Percentiles rank a stretch among this genome's conserved stretches.
These are phyloP conservation scores for Drosophila ustulata DNA, from an alignment of 2,888 invertebrate genomes.

Conservation along the genomic window DNA sequence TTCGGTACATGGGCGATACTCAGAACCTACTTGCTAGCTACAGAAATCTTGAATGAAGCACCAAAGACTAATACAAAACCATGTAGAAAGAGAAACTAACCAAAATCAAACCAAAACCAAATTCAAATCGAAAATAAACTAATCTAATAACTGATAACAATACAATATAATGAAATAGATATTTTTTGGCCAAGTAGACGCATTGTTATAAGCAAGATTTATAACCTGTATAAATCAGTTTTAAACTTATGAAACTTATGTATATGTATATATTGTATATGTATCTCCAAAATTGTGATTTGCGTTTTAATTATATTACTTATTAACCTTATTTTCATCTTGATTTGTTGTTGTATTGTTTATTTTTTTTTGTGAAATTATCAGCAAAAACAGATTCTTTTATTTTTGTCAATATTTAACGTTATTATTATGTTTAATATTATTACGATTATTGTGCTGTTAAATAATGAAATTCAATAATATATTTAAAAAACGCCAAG, in stretches of 20 bases:
- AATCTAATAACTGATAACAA: slow-evolving; percentile 10
- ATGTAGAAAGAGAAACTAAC: slow-evolving; percentile 63
- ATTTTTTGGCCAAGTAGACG: slow-evolving; percentile 46
- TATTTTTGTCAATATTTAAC: slow-evolving; percentile 38
- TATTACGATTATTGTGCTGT: slow-evolving; percentile 33
- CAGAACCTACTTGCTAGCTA: slow-evolving; percentile 85
- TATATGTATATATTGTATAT: slow-evolving; percentile 50
- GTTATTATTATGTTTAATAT: slow-evolving; percentile 31
- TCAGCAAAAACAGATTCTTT: slow-evolving; percentile 19
- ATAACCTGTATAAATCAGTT: slow-evolving; percentile 21
- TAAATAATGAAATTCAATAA: slow-evolving; percentile 33
- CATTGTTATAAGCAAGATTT: slow-evolving; percentile 50
- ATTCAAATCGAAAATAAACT: slow-evolving; percentile 29
- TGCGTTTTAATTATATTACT: slow-evolving; percentile 33
- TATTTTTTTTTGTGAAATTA: slow-evolving; percentile 42
- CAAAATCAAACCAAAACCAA: slow-evolving; percentile 34
- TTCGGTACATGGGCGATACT: slow-evolving; percentile 84
- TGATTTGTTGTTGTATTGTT: slow-evolving; percentile 47
- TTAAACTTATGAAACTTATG: slow-evolving; percentile 30
- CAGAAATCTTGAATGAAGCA: slow-evolving; percentile 84
- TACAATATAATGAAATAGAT: slow-evolving; percentile 23
- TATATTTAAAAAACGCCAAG: slow-evolving; percentile 48
- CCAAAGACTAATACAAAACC: slow-evolving; percentile 64
- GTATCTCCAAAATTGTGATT: slow-evolving; percentile 59
- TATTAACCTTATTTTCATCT: slow-evolving; percentile 24